Conservation (phyloP, 2,888 invertebrate genomes). For the Lordiphosa andalusiaca region DNA sequence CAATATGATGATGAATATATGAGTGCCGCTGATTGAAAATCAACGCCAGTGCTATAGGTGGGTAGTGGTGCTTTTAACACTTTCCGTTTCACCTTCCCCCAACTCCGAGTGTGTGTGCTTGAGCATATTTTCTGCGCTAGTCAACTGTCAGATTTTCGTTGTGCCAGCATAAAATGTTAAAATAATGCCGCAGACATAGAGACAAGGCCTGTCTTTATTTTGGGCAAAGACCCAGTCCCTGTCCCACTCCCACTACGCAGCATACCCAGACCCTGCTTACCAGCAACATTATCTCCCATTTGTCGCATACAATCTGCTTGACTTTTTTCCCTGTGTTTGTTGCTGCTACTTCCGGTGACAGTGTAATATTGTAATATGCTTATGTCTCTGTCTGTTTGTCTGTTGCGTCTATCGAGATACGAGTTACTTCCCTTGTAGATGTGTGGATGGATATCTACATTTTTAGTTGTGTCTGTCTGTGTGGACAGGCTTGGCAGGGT, state of each 20-base stretch:
- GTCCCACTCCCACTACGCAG: conserved; percentile 3
- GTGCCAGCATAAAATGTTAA: conserved; percentile 76
- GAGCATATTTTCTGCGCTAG: conserved; percentile 73
- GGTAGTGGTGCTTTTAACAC: conserved; percentile 51
- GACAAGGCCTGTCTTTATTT: conserved; percentile 62
- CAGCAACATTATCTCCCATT: conserved; percentile 74
- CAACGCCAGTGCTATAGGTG: conserved; percentile 43
- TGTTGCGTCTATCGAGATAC: conserved; percentile 43
- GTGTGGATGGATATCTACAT: conserved; percentile 29
- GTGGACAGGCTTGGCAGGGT: too few species aligned
- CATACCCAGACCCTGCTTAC: conserved; percentile 24
- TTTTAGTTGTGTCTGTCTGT: conserved; percentile 6
- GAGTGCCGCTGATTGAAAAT: conserved; percentile 70
- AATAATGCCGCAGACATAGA: conserved; percentile 69
- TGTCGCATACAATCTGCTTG: conserved; percentile 75
- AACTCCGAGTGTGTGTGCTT: conserved; percentile 22
- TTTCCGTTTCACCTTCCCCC: conserved; percentile 41
- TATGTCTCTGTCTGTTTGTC: conserved; percentile 64
- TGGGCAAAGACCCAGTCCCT: conserved; percentile 30
- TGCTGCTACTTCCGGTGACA: conserved; percentile 68
- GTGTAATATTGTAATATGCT: conserved; percentile 77
- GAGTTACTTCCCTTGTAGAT: conserved; percentile 23
- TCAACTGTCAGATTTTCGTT: conserved; percentile 75
- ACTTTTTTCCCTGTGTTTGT: conserved; percentile 46
- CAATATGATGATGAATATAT: conserved; percentile 60